Evolutionary conservation across 2,797 vertebrate species (phyloP), one percentile per base, ranked within the genome.

Genomic region (Falco naumanni): DNA sequence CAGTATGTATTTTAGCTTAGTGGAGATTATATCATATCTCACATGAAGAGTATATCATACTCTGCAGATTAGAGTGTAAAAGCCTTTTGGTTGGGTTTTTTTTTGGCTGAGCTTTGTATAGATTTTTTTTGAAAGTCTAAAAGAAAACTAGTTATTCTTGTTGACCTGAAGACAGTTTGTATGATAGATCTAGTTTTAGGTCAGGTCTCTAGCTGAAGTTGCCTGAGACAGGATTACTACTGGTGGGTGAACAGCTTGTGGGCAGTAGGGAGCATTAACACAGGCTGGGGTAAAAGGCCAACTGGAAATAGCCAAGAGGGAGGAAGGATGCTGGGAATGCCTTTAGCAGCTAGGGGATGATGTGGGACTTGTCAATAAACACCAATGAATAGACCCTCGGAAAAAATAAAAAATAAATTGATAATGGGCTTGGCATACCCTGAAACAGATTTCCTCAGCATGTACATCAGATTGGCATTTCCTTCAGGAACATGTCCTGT

Each of bases 81-180:
- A 64, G 53, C 48, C 84, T 80, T 80, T 82, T 41, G 41, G 41
- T 41, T 41, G 41, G 41, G 13, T 41, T 41, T 43, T 43, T 43
- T 43, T n/a, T 96, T 97, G 95, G 90, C 95, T 90, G 90, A 96
- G 91, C 85, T 91, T 81, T 89, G 70, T 94, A 94, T 85, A 89
- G 96, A 94, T 97, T 97, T 97, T 93, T 93, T 83, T 90, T 43
- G 95, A 87, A 63, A 74, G 75, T 90, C 94, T 86, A 81, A 94
- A 96, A 96, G 93, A 95, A 90, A 91, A 43, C 18, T 94, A 80
- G 94, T 95, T 96, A 89, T 96, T 95, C 87, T 72, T 91, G 82
- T 96, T 96, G 96, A 95, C 94, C 90, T 64, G 92, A 96, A 94
- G 94, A 63, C n/a, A 56, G 66, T 96, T 74, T 33, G 61, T 39